phyloP scores from a whole-genome alignment of 2,113 vertebrate genomes.

The Tylochromis polylepis region DNA sequence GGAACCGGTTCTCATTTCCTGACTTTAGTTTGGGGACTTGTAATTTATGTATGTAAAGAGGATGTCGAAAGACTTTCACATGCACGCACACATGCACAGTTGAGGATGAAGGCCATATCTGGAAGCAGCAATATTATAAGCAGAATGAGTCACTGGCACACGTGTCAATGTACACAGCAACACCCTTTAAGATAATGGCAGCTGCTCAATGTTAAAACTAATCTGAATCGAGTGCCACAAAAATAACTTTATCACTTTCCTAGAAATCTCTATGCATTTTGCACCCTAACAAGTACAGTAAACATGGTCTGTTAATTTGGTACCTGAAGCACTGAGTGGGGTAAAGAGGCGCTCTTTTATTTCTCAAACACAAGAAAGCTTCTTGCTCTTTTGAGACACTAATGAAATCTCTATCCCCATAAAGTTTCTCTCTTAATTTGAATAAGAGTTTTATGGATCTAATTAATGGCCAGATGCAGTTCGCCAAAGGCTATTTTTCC shows the following conservation, averaged over 20 bases:
- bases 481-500: constrained; percentile 22
- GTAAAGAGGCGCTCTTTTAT: constrained; percentile 21
- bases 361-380: constrained; percentile 8
- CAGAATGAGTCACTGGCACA: constrained; percentile 37
- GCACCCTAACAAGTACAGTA: constrained; percentile 3
- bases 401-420: constrained; percentile 15
- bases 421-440: constrained; percentile 31
- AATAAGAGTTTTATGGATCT: constrained; percentile 16
- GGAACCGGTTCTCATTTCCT: neutral
- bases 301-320: constrained; percentile 8
- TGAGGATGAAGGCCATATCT: neutral
- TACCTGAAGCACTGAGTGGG: constrained; percentile 9
- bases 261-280: constrained; percentile 12
- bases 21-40: neutral
- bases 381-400: constrained; percentile 14
- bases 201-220: constrained; percentile 13
- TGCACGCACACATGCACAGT: neutral
- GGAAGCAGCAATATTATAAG: neutral
- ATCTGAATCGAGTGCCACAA: constrained; percentile 11
- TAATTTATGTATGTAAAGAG: neutral
- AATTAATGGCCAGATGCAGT: constrained; percentile 42
- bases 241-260: constrained; percentile 27
- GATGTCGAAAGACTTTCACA: neutral
- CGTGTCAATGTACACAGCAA: neutral
- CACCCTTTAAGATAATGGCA: constrained; percentile 30